These are phyloP conservation scores for Sterna hirundo DNA, from an alignment of 2,113 vertebrate genomes.

Conservation along the genomic window DNA sequence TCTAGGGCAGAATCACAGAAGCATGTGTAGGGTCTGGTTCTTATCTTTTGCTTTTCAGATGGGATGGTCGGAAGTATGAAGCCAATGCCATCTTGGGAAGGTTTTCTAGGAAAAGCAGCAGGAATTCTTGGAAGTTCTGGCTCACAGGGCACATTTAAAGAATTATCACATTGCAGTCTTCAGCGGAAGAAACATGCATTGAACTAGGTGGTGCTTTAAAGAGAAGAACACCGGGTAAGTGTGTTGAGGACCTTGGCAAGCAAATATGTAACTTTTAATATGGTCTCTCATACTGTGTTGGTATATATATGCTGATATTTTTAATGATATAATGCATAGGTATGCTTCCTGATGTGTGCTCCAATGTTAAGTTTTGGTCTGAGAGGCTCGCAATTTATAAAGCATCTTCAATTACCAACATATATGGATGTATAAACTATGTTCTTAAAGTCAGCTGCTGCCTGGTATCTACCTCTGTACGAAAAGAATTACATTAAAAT, in stretches of 20 bases:
- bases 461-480: background rate
- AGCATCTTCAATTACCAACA: background rate
- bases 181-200: background rate
- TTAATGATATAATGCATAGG: background rate
- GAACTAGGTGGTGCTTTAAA: background rate
- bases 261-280: background rate
- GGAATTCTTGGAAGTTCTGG: background rate
- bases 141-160: background rate
- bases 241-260: background rate
- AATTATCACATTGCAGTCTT: background rate
- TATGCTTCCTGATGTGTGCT: background rate
- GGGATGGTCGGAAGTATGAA: background rate
- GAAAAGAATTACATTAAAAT: background rate
- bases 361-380: background rate
- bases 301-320: background rate
- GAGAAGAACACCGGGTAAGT: background rate
- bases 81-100: rapidly evolving
- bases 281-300: background rate
- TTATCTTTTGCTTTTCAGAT: background rate
- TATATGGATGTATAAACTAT: background rate
- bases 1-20: rapidly evolving
- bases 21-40: rapidly evolving
- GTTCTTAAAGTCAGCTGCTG: background rate
- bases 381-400: background rate
- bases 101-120: background rate